Evolutionary conservation across 2,888 invertebrate species (phyloP).

Genomic region (Pyrocoelia pectoralis): DNA sequence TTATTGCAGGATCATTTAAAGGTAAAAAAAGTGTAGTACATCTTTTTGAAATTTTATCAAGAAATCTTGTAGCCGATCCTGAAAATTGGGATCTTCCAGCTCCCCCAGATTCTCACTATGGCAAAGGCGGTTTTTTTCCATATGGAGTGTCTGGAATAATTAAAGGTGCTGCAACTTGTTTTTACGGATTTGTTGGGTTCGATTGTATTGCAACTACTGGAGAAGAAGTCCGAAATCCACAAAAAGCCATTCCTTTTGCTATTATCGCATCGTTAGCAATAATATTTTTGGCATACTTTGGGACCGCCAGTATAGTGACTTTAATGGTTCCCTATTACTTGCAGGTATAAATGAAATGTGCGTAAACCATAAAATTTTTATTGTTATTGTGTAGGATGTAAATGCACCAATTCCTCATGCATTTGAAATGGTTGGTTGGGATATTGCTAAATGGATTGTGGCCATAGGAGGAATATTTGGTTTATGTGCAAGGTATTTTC

Average conservation of each 20-base stretch:
- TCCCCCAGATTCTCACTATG: conserved; percentile 47
- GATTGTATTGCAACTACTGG: conserved; percentile 90
- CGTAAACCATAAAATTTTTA: neutral
- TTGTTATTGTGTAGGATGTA: conserved; percentile 66
- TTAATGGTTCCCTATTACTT: conserved; percentile 85
- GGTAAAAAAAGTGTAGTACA: conserved; percentile 64
- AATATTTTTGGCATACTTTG: conserved; percentile 89
- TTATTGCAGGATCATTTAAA: conserved; percentile 79
- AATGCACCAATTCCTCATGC: conserved; percentile 83
- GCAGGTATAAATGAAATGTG: conserved; percentile 62
- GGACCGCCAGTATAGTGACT: conserved; percentile 87
- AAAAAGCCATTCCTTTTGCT: conserved; percentile 85
- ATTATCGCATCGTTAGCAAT: conserved; percentile 83
- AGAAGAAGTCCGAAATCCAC: conserved; percentile 89
- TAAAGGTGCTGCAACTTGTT: conserved; percentile 83
- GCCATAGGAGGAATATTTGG: conserved; percentile 87
- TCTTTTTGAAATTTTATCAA: no score
- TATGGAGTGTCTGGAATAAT: conserved; percentile 82
- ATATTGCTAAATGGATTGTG: conserved; percentile 82
- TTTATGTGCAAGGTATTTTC: conserved; percentile 82
- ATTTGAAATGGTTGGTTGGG: conserved; percentile 78
- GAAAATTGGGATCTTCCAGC: conserved; percentile 61
- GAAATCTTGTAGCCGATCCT: conserved; percentile 52
- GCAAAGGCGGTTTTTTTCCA: conserved; percentile 84
- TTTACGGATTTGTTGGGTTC: conserved; percentile 94